Evolutionary conservation across 2,888 invertebrate species (phyloP), one percentile per base, ranked within the genome.

Genomic region (Ceratothoa steindachneri): DNA sequence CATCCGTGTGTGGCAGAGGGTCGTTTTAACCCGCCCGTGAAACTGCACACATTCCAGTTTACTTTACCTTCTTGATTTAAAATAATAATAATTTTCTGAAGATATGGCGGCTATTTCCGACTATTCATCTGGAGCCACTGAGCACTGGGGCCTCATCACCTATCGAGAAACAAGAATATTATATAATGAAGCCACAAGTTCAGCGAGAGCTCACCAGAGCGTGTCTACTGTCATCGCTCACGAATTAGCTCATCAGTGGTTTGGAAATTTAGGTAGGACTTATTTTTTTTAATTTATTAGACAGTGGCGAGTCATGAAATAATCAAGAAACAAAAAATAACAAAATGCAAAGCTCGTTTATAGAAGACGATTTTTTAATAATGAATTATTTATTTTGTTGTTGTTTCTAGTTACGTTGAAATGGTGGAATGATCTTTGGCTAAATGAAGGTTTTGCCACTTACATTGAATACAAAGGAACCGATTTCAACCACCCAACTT

Each of bases 211-310:
- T 82, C 90, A 91, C 83, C 90, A 93, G 81, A 86, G 88, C 80
- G 91, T 95, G 0, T 92, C 93, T 1, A 86, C 88, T 28, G 93
- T 95, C 0, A 89, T 97, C 19, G 90, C 94, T 0, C 97, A 98
- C 83, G 97, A 97, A 84, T 86, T 97, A 80, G 95, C 97, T 0
- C 97, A 97, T 83, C 95, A 95, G 91, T 93, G 93, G 93, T 93
- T 93, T 83, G 93, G 93, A 73, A 93, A 93, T 85, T 87, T 93
- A 82, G 74, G 77, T 74, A 28, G 5, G 76, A 30, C 30, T 28
- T 60, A 7, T 5, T 12, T 27, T 15, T 55, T 19, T 28, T 69
- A n/a, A n/a, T n/a, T n/a, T n/a, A n/a, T n/a, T n/a, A n/a, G n/a
- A n/a, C n/a, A n/a, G n/a, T n/a, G n/a, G n/a, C n/a, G n/a, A n/a